Conservation (phyloP, 30 jellyfish, hydroid and myxozoan genomes). For the Hydractinia echinata region DNA sequence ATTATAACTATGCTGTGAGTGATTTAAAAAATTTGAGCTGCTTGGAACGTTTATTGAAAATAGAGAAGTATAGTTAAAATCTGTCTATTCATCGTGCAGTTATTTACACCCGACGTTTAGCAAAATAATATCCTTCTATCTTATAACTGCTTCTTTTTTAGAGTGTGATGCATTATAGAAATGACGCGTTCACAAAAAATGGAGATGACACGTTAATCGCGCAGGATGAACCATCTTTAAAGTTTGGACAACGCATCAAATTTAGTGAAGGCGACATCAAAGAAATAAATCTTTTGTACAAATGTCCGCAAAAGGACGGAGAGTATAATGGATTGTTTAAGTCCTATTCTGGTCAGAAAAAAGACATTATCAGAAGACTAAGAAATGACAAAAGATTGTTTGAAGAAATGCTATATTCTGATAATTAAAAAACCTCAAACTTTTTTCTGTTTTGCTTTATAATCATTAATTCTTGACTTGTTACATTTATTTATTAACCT, state of each 20-base stretch:
- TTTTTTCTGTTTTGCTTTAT: too few relatives aligned
- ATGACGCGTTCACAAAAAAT: slow-evolving; percentile 29
- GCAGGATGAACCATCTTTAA: neutral
- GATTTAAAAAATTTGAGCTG: neutral
- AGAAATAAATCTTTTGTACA: slow-evolving; percentile 20
- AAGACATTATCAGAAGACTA: too few relatives aligned
- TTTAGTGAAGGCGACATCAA: slow-evolving; percentile 37
- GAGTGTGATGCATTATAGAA: slow-evolving; percentile 48
- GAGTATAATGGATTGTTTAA: slow-evolving; percentile 18
- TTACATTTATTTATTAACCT: too few relatives aligned
- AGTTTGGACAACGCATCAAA: slow-evolving; percentile 30
- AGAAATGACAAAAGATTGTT: too few relatives aligned
- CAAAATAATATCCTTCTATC: too few relatives aligned
- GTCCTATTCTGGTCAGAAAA: slow-evolving; percentile 23
- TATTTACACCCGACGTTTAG: too few relatives aligned
- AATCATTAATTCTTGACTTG: too few relatives aligned
- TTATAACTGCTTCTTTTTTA: neutral
- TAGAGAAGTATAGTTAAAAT: too few relatives aligned
- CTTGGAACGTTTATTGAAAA: too few relatives aligned
- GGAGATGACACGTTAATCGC: slow-evolving; percentile 27
- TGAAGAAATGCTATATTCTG: too few relatives aligned
- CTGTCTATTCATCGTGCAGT: too few relatives aligned
- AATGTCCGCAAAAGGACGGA: slow-evolving; percentile 2
- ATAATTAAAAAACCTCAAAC: too few relatives aligned
- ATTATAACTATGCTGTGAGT: slow-evolving; percentile 20